phyloP scores from a whole-genome alignment of 2,888 invertebrate genomes.

The Ceraclea dissimilis region DNA sequence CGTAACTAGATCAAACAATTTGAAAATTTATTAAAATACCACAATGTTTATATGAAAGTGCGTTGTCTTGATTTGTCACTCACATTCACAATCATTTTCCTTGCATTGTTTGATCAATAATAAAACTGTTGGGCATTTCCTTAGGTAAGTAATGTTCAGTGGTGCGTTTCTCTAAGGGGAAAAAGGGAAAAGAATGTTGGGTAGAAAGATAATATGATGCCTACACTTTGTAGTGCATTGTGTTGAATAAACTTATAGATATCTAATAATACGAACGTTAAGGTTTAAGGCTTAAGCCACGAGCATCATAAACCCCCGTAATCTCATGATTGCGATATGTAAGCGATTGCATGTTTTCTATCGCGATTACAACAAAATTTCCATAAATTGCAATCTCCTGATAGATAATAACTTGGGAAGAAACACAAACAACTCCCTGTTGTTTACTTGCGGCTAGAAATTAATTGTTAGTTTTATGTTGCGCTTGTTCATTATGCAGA shows the following conservation, averaged over 20 bases:
- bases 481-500: neutral
- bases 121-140: constrained; percentile 22
- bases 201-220: neutral
- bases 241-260: neutral
- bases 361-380: constrained; percentile 2
- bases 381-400: constrained; percentile 5
- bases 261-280: no score
- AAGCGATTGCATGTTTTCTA: constrained; percentile 5
- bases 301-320: constrained; percentile 3
- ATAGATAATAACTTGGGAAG: neutral
- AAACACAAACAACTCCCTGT: neutral
- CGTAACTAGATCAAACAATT: no score
- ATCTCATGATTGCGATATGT: neutral
- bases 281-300: neutral
- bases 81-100: neutral
- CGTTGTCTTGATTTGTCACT: neutral
- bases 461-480: neutral
- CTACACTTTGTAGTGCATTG: neutral
- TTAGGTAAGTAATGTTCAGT: constrained; percentile 18
- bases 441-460: neutral
- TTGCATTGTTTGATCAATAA: constrained; percentile 23
- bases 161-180: constrained; percentile 19
- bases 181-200: constrained; percentile 7
- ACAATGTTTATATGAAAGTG: no score
- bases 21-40: no score